These are phyloP conservation scores for Agrotis segetum DNA, from an alignment of 2,888 invertebrate species.

Conservation along the genomic window DNA sequence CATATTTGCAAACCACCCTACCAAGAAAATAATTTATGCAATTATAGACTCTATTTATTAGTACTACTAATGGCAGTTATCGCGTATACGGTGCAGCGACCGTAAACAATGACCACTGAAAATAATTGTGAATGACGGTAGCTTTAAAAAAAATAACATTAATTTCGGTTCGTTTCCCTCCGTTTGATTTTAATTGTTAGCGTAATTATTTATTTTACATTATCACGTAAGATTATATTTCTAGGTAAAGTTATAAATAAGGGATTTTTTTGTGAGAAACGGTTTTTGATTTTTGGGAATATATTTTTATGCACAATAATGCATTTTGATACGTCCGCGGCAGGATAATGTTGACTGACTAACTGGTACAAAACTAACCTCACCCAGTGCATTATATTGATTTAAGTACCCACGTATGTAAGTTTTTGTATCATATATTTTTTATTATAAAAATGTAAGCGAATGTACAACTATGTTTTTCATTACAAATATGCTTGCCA, in stretches of 20 bases:
- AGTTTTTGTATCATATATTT: constrained; percentile 85
- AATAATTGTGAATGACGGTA: constrained; percentile 67
- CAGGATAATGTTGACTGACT: constrained; percentile 78
- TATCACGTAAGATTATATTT: constrained; percentile 61
- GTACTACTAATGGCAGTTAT: constrained; percentile 45
- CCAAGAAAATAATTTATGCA: constrained; percentile 31
- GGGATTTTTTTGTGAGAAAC: constrained; percentile 77
- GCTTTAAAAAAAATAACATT: constrained; percentile 69
- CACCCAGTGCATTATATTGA: constrained; percentile 86
- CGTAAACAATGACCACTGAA: constrained; percentile 56
- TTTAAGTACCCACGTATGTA: constrained; percentile 83
- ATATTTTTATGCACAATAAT: constrained; percentile 84
- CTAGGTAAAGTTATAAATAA: constrained; percentile 72
- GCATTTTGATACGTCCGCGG: constrained; percentile 82
- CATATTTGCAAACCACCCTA: constrained; percentile 23
- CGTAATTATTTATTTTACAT: constrained; percentile 84
- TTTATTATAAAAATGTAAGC: constrained; percentile 76
- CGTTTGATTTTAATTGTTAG: constrained; percentile 80
- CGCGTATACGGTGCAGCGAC: constrained; percentile 47
- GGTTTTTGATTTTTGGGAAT: constrained; percentile 68
- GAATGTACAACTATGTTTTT: constrained; percentile 78
- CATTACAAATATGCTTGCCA: constrained; percentile 79
- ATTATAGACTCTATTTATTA: constrained; percentile 32
- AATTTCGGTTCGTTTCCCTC: constrained; percentile 80
- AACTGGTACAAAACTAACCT: constrained; percentile 86